phyloP scores from a whole-genome alignment of 2,797 vertebrate genomes.

The Corythornis leucogaster region DNA sequence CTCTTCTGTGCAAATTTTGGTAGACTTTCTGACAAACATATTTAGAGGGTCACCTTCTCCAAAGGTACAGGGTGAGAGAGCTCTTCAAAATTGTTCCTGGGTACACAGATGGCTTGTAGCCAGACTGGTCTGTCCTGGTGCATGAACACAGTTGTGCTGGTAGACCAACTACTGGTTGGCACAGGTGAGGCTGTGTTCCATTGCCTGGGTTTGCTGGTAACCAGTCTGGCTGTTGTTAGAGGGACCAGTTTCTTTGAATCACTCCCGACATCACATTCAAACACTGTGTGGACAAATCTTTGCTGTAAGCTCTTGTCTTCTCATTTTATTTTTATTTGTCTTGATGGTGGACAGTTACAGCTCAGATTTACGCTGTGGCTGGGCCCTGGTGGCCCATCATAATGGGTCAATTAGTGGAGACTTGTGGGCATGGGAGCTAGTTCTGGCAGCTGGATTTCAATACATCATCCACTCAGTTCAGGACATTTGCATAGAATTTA shows the following conservation, averaged over 20 bases:
- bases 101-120: background rate
- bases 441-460: slow-evolving; percentile 26
- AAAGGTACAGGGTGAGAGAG: background rate
- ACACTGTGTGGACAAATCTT: background rate
- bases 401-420: background rate
- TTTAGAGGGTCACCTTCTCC: background rate
- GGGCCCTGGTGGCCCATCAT: background rate
- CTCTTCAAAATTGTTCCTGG: background rate
- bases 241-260: background rate
- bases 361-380: background rate
- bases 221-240: background rate
- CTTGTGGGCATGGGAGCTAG: background rate
- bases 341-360: background rate
- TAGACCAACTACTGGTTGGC: background rate
- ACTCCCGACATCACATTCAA: background rate
- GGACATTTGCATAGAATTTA: slow-evolving; percentile 34
- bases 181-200: accelerated
- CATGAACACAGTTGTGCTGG: accelerated
- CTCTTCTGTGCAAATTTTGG: background rate
- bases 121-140: background rate
- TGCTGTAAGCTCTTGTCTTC: background rate
- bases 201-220: background rate
- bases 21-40: background rate
- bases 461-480: background rate
- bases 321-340: background rate